phyloP scores from a whole-genome alignment of 2,113 vertebrate species.

The Mellivora capensis region DNA sequence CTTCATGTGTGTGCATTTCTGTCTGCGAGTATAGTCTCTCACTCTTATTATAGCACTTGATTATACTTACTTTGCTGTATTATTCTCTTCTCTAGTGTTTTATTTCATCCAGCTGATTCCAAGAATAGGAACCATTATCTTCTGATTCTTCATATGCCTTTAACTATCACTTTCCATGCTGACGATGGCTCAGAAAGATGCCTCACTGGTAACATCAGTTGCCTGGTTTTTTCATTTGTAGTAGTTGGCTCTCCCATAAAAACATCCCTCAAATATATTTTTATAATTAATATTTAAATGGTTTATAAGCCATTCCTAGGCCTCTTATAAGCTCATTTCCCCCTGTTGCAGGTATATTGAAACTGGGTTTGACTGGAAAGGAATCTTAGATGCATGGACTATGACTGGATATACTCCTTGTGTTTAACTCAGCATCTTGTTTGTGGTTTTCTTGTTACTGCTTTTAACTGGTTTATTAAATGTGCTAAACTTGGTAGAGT shows the following conservation, averaged over 20 bases:
- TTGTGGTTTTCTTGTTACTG: background rate
- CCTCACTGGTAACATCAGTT: background rate
- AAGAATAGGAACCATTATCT: constrained; percentile 38
- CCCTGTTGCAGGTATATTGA: background rate
- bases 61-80: background rate
- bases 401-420: background rate
- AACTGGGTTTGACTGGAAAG: constrained; percentile 25
- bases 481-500: background rate
- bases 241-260: constrained; percentile 38
- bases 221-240: constrained; percentile 29
- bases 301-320: background rate
- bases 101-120: constrained; percentile 54
- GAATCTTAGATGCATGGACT: background rate
- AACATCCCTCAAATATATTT: background rate
- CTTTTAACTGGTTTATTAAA: constrained; percentile 19
- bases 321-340: background rate
- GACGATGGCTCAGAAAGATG: constrained; percentile 42
- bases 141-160: constrained; percentile 42
- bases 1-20: background rate
- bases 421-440: background rate
- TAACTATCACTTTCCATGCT: constrained; percentile 33
- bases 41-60: background rate
- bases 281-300: constrained; percentile 44
- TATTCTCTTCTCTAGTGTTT: constrained; percentile 29
- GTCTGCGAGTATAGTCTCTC: background rate